Percentiles rank a stretch among this genome's conserved stretches.
Conservation (phyloP, 2,797 vertebrate genomes). For the Erithacus rubecula region DNA sequence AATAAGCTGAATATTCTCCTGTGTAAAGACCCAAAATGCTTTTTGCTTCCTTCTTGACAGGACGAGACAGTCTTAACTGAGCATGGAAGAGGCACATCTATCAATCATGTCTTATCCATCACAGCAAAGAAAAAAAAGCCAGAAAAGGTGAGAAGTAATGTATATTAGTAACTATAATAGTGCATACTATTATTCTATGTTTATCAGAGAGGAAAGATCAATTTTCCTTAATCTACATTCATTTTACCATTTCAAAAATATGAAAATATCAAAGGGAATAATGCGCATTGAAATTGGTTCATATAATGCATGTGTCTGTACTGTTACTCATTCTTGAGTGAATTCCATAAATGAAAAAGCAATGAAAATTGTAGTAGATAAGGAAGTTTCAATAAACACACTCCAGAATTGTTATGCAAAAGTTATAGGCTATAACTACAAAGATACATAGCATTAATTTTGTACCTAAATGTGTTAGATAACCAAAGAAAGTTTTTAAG, state of each 20-base stretch:
- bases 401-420: background rate
- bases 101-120: background rate
- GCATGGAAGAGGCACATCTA: background rate
- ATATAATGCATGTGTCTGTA: background rate
- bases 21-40: background rate
- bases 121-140: background rate
- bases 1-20: background rate
- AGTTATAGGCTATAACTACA: background rate
- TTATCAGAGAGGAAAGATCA: background rate
- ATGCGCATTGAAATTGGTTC: background rate
- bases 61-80: background rate
- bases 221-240: background rate
- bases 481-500: background rate
- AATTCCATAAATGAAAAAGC: background rate
- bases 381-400: background rate
- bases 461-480: background rate
- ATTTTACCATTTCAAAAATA: background rate
- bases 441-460: background rate
- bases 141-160: background rate
- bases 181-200: background rate
- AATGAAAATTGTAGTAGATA: background rate
- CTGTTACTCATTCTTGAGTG: background rate
- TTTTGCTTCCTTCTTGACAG: background rate
- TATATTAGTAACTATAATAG: background rate
- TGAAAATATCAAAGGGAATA: background rate